Evolutionary conservation across 1,140 invertebrate genomes (phyloP), one percentile per base, ranked within the genome.

Genomic region (honey bee (Apis mellifera)): DNA sequence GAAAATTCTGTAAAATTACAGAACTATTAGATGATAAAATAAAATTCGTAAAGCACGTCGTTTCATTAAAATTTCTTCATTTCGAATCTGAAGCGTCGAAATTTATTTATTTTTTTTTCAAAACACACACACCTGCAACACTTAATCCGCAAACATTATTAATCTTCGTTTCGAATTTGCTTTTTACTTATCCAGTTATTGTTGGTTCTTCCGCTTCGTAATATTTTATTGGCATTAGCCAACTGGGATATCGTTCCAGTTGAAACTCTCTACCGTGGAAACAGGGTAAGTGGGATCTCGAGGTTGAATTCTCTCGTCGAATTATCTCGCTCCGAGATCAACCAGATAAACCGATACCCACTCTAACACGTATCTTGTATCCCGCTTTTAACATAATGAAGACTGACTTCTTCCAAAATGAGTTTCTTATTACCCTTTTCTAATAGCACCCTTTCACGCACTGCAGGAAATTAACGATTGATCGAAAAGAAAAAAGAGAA

Each of bases 341-440:
- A 71, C n/a, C 66, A 15, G 76, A 78, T 78, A 70, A 78, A 52
- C n/a, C 59, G 65, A 78, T 78, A 78, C 52, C 54, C 8, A 32
- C n/a, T 23, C 19, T n/a, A 48, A 12, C 76, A 26, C 48, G 42
- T 23, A 78, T 48, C 23, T 54, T 9, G n/a, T 26, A 23, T 15
- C 48, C 55, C n/a, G 54, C 19, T 26, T 26, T 78, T 60, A 70
- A 50, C 42, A 8, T 70, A 60, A 78, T n/a, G 23, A 70, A 60
- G 65, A 60, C n/a, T 23, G 42, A 32, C 48, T 50, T n/a, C 42
- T 50, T 60, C 54, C 15, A 57, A 50, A 70, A 57, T n/a, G 26
- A 42, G 23, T 32, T 19, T n/a, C 32, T 70, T 21, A 48, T 59
- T 70, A 59, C 48, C 21, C 60, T 42, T n/a, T 42, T 23, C 48